phyloP scores from a whole-genome alignment of 2,797 vertebrate genomes.

The Malurus splendens region DNA sequence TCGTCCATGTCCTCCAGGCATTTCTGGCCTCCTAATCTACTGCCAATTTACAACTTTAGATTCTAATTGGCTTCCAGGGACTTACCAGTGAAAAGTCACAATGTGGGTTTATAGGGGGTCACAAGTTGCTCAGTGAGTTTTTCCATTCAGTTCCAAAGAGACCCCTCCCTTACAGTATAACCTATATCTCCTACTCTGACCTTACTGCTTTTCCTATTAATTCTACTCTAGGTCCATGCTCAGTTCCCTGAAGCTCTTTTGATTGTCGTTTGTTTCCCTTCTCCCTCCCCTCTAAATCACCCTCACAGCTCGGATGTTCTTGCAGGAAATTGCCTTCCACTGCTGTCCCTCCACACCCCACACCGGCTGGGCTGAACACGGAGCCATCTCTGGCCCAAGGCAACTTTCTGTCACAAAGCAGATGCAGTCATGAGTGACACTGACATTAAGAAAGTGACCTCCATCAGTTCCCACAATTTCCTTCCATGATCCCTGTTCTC shows the following conservation, averaged over 20 bases:
- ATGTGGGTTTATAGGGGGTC: not conserved
- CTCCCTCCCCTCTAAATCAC: not conserved
- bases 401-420: not conserved
- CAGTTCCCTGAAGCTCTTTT: not conserved
- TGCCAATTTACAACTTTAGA: not conserved
- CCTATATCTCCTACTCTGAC: not conserved
- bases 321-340: not conserved
- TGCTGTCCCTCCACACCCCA: not conserved
- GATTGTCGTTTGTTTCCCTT: not conserved
- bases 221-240: not conserved
- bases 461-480: fast-evolving
- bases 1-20: fast-evolving
- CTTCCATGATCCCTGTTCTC: not conserved
- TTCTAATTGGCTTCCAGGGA: not conserved
- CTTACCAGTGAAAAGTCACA: not conserved
- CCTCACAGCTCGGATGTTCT: not conserved
- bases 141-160: not conserved
- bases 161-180: not conserved
- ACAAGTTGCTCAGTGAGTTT: not conserved
- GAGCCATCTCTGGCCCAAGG: not conserved
- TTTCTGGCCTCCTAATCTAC: not conserved
- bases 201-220: not conserved
- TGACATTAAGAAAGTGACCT: not conserved
- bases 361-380: not conserved
- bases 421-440: fast-evolving